Conservation (phyloP, 2,888 invertebrate genomes). For the Bhutanitis thaidina region DNA sequence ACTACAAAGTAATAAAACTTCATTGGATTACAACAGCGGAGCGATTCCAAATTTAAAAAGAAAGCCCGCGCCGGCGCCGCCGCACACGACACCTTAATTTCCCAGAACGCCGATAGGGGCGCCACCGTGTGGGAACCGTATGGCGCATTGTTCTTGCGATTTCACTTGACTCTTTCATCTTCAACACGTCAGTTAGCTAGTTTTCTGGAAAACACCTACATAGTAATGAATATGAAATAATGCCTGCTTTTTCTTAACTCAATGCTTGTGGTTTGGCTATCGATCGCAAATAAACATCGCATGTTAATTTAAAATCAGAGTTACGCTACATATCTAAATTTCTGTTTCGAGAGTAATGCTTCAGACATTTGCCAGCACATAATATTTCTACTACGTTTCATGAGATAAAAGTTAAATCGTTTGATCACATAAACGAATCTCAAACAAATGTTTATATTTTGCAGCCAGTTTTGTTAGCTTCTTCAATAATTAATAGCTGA, state of each 20-base stretch:
- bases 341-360: too few species aligned
- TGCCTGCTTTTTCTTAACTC: slow-evolving; percentile 1
- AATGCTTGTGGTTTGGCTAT: neutral
- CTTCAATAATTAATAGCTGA: neutral
- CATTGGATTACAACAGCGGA: slow-evolving; percentile 22
- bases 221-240: slow-evolving; percentile 2
- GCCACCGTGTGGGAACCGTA: slow-evolving; percentile 56
- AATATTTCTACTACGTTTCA: too few species aligned
- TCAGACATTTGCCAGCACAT: too few species aligned
- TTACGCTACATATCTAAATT: too few species aligned
- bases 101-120: slow-evolving; percentile 51
- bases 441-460: too few species aligned
- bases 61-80: slow-evolving; percentile 38
- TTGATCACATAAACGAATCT: too few species aligned
- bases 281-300: too few species aligned
- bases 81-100: slow-evolving; percentile 45
- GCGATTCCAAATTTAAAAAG: slow-evolving; percentile 58
- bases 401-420: too few species aligned
- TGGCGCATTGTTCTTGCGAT: slow-evolving; percentile 52
- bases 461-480: too few species aligned
- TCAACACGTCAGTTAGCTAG: slow-evolving; percentile 22
- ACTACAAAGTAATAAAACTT: neutral
- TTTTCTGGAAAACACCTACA: slow-evolving; percentile 19
- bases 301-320: too few species aligned
- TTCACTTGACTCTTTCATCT: slow-evolving; percentile 50